phyloP scores from a whole-genome alignment of 2,797 vertebrate genomes.

The Taeniopygia guttata region DNA sequence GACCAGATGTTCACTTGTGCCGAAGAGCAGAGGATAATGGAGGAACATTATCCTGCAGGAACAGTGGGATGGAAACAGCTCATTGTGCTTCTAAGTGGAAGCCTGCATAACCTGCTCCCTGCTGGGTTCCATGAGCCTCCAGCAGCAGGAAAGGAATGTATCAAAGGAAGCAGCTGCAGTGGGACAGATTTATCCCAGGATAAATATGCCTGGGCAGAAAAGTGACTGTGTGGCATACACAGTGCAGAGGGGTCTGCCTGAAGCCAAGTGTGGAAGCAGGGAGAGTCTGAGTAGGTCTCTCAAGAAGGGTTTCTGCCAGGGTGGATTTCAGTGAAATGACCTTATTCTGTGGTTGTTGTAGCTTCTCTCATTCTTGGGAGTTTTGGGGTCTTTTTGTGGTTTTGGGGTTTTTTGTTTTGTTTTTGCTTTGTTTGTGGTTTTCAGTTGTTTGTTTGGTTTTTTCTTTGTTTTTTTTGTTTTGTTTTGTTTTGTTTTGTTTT shows the following conservation, averaged over 20 bases:
- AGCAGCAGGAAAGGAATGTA: background rate
- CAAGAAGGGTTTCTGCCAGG: background rate
- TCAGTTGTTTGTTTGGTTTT: background rate
- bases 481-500: too few species aligned
- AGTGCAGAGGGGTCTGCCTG: background rate
- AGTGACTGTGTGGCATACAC: fast-evolving
- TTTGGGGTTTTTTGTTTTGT: background rate
- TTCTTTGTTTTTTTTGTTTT: too few species aligned
- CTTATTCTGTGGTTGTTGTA: background rate
- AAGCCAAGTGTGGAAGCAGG: background rate
- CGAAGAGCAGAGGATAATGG: background rate
- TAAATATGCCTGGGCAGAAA: background rate
- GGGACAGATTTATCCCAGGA: background rate
- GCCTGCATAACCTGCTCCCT: background rate
- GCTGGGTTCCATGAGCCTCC: background rate
- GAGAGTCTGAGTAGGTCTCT: background rate
- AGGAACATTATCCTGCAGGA: background rate
- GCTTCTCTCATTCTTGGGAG: background rate
- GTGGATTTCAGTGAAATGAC: background rate
- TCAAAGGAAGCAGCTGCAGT: background rate
- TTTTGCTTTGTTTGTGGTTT: background rate
- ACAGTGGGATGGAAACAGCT: background rate
- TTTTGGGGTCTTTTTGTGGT: background rate
- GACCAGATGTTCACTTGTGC: background rate
- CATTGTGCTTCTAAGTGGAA: background rate